Percentiles rank a stretch among this genome's conserved stretches.
Conservation (phyloP, 2,888 invertebrate genomes). For the Amphiduros pacificus region DNA sequence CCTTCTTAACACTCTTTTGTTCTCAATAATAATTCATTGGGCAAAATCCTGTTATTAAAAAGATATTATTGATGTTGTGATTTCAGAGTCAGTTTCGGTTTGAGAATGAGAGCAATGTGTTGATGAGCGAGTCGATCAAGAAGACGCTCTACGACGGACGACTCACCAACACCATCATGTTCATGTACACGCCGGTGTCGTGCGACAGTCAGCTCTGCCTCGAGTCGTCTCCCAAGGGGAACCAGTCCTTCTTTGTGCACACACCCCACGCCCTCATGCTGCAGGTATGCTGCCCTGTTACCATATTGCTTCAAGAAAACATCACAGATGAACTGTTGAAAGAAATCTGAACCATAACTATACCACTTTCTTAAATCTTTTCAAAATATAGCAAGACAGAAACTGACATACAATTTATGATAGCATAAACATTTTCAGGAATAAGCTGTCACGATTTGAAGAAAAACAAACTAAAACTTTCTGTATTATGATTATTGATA, state of each 20-base stretch:
- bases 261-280: conserved; percentile 99
- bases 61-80: conserved; percentile 45
- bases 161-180: conserved; percentile 87
- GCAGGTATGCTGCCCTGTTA: conserved; percentile 65
- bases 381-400: too few species aligned
- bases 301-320: too few species aligned
- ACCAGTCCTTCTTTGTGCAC: conserved; percentile 96
- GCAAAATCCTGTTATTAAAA: background rate
- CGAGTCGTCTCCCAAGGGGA: conserved; percentile 97
- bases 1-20: background rate
- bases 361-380: too few species aligned
- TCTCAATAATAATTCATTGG: too few species aligned
- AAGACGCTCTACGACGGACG: conserved; percentile 94
- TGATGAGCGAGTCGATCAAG: conserved; percentile 20
- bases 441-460: too few species aligned
- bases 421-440: too few species aligned
- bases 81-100: conserved; percentile 99
- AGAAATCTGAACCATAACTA: too few species aligned
- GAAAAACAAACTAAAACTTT: too few species aligned
- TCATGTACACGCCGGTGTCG: conserved; percentile 99
- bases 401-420: too few species aligned
- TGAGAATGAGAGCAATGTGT: conserved; percentile 85
- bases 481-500: too few species aligned
- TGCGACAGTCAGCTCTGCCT: conserved; percentile 98
- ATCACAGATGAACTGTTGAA: too few species aligned